phyloP scores from a whole-genome alignment of 2,888 invertebrate species.

The Oscheius sp. region DNA sequence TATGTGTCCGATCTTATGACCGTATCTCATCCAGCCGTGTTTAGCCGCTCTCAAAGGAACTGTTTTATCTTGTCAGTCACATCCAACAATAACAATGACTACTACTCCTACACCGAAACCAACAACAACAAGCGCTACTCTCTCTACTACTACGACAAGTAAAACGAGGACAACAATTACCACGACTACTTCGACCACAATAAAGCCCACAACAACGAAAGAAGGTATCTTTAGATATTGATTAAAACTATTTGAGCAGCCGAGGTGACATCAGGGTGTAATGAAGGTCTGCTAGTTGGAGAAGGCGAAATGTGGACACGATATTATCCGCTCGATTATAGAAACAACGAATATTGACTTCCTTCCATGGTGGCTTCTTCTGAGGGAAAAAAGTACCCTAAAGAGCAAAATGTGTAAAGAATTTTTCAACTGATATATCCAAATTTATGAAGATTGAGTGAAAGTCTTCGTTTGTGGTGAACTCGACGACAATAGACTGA shows the following conservation, averaged over 20 bases:
- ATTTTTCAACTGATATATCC: neutral
- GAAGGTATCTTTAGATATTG: neutral
- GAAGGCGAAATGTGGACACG: neutral
- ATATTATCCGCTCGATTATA: neutral
- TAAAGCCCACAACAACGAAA: neutral
- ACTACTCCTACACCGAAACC: neutral
- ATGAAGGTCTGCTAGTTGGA: neutral
- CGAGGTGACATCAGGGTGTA: neutral
- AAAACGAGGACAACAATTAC: neutral
- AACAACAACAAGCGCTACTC: neutral
- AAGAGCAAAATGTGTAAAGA: neutral
- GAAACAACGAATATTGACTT: slow-evolving; percentile 2
- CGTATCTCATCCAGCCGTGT: neutral
- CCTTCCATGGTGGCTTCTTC: neutral
- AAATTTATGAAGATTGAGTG: neutral
- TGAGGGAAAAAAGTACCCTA: neutral
- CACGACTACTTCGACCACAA: neutral
- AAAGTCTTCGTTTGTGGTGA: neutral
- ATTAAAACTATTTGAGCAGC: neutral
- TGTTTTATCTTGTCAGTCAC: neutral
- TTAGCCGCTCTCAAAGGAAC: neutral
- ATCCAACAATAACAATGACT: neutral
- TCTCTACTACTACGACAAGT: neutral
- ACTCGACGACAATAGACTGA: neutral
- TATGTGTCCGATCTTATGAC: neutral